Conservation (phyloP, 2,888 invertebrate genomes). For the Hoplodrina ambigua region DNA sequence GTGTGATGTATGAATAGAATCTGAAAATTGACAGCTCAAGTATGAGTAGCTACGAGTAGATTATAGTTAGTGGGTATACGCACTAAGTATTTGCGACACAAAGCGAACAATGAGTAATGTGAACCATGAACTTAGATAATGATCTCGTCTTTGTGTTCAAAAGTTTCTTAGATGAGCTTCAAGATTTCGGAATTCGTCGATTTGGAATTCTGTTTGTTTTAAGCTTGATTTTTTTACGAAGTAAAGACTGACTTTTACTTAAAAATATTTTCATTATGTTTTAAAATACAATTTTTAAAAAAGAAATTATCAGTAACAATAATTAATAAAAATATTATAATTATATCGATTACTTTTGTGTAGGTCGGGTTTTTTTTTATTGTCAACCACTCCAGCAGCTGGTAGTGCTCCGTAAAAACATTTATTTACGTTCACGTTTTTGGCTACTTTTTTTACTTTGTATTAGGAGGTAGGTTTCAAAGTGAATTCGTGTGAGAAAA, state of each 20-base stretch:
- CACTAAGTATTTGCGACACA: conserved; percentile 54
- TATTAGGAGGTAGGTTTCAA: too few relatives aligned
- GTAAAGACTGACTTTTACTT: background rate
- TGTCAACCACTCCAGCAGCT: too few relatives aligned
- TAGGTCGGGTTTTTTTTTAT: too few relatives aligned
- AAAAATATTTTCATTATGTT: too few relatives aligned
- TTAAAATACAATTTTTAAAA: too few relatives aligned
- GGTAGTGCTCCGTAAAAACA: too few relatives aligned
- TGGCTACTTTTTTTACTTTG: background rate
- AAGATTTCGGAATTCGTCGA: conserved; percentile 37
- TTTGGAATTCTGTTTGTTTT: conserved; percentile 38
- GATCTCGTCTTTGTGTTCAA: conserved; percentile 52
- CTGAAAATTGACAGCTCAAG: conserved; percentile 59
- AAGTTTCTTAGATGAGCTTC: conserved; percentile 49
- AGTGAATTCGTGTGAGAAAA: background rate
- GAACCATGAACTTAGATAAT: conserved; percentile 61
- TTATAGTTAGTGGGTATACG: conserved; percentile 29
- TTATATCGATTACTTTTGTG: too few relatives aligned
- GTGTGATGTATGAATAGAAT: conserved; percentile 52
- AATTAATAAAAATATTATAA: too few relatives aligned
- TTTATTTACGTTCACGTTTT: background rate
- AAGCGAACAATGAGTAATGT: conserved; percentile 53
- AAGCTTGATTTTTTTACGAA: background rate
- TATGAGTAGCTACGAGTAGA: conserved; percentile 42
- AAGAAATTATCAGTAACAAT: too few relatives aligned